Evolutionary conservation across 1,140 invertebrate genomes (phyloP).

Genomic region (Bilobella aurantiaca): DNA sequence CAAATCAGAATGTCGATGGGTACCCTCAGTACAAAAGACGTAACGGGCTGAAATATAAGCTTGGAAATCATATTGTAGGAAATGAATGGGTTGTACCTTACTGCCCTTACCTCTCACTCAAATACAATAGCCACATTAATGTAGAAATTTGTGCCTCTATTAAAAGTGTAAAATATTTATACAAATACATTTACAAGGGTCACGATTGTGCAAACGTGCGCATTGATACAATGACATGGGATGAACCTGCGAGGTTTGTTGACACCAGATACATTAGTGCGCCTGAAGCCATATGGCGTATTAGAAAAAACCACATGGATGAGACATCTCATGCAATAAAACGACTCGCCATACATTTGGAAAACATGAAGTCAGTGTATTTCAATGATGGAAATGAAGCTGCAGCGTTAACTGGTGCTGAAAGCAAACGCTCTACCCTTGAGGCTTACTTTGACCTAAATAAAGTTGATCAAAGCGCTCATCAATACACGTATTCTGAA

Average conservation of each 20-base stretch:
- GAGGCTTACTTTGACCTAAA: slow-evolving; percentile 29
- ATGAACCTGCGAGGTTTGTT: slow-evolving; percentile 33
- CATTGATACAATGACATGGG: slow-evolving; percentile 13
- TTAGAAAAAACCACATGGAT: slow-evolving; percentile 33
- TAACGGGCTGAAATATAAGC: neutral
- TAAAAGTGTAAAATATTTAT: slow-evolving; percentile 46
- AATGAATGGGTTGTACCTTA: slow-evolving; percentile 48
- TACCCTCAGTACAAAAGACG: slow-evolving; percentile 38
- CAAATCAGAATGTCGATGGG: slow-evolving; percentile 36
- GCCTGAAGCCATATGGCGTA: slow-evolving; percentile 37
- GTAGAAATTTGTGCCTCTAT: slow-evolving; percentile 45
- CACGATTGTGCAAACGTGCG: slow-evolving; percentile 24
- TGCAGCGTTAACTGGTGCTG: slow-evolving; percentile 10
- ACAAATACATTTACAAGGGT: slow-evolving; percentile 34
- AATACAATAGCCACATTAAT: slow-evolving; percentile 45
- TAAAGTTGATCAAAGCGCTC: neutral
- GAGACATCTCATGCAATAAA: slow-evolving; percentile 36
- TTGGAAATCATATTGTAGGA: slow-evolving; percentile 36
- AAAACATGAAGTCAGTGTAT: slow-evolving; percentile 40
- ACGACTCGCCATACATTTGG: slow-evolving; percentile 43
- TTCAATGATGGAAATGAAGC: slow-evolving; percentile 31
- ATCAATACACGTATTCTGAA: slow-evolving; percentile 19
- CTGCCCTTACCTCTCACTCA: slow-evolving; percentile 43
- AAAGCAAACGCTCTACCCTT: slow-evolving; percentile 23
- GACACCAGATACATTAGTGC: slow-evolving; percentile 36